Evolutionary conservation across 2,113 vertebrate genomes (phyloP).

Genomic region (Pristiophorus japonicus): DNA sequence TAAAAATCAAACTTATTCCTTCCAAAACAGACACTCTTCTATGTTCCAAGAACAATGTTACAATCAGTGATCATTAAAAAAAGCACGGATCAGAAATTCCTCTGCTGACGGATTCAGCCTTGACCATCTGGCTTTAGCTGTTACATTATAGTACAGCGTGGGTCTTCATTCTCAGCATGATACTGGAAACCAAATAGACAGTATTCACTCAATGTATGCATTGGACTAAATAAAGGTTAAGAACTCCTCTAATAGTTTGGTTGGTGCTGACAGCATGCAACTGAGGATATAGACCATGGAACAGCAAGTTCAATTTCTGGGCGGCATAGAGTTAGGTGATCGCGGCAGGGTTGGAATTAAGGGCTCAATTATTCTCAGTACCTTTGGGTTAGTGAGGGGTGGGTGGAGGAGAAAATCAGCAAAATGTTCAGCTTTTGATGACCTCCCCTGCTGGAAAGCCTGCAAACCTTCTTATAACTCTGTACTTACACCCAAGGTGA

Average conservation of each 20-base stretch:
- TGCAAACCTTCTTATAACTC: neutral
- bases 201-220: neutral
- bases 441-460: neutral
- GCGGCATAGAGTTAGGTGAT: neutral
- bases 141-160: constrained; percentile 67
- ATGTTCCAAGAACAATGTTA: neutral
- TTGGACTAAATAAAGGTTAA: neutral
- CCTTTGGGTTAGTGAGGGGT: neutral
- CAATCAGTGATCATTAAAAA: neutral
- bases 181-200: constrained; percentile 50
- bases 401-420: neutral
- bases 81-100: neutral
- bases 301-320: neutral
- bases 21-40: neutral
- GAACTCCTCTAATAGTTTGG: neutral
- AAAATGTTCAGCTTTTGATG: neutral
- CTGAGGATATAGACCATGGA: neutral
- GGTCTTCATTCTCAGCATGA: constrained; percentile 47
- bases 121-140: neutral
- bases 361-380: neutral
- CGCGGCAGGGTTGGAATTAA: neutral
- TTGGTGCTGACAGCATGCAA: neutral
- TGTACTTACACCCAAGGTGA: neutral
- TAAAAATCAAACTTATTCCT: neutral
- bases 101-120: neutral